Percentiles rank a stretch among this genome's conserved stretches.
These are phyloP conservation scores for Trachelus tabidus DNA, from an alignment of 2,888 invertebrate species.

Conservation along the genomic window DNA sequence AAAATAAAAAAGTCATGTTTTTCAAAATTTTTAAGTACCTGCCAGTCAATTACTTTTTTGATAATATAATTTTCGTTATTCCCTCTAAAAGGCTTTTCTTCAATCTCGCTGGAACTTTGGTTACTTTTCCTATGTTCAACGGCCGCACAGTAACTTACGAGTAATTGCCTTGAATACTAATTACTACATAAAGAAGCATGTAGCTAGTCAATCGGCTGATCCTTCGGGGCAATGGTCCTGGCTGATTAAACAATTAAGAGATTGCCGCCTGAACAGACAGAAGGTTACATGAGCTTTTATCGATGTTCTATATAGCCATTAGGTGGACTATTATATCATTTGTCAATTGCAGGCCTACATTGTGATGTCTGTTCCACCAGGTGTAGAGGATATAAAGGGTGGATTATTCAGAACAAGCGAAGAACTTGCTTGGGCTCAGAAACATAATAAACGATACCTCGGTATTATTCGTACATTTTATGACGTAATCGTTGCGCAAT, in stretches of 20 bases:
- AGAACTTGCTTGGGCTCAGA: conserved; percentile 6
- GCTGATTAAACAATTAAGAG: conserved; percentile 8
- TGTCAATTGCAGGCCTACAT: conserved; percentile 8
- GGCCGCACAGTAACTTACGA: conserved; percentile 6
- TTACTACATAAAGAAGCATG: conserved; percentile 16
- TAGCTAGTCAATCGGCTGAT: conserved; percentile 12
- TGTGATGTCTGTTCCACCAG: conserved; percentile 17
- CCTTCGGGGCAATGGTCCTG: conserved; percentile 18
- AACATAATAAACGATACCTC: conserved; percentile 14
- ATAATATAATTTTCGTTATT: not conserved
- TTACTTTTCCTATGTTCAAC: conserved; percentile 9
- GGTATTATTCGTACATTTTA: conserved; percentile 4
- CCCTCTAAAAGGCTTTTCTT: not conserved
- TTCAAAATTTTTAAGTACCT: not conserved
- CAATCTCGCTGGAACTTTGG: not conserved
- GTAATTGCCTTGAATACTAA: conserved; percentile 17
- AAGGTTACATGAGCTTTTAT: conserved; percentile 6
- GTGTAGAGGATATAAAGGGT: not conserved
- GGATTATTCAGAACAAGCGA: not conserved
- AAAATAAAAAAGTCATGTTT: not conserved
- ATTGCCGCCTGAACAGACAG: conserved; percentile 9
- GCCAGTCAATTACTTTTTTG: not conserved
- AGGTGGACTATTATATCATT: not conserved
- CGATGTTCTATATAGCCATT: not conserved
- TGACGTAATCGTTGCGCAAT: conserved; percentile 13